Evolutionary conservation across 1,140 invertebrate genomes (phyloP), one percentile per base, ranked within the genome.

Genomic region (Planococcus citri): DNA sequence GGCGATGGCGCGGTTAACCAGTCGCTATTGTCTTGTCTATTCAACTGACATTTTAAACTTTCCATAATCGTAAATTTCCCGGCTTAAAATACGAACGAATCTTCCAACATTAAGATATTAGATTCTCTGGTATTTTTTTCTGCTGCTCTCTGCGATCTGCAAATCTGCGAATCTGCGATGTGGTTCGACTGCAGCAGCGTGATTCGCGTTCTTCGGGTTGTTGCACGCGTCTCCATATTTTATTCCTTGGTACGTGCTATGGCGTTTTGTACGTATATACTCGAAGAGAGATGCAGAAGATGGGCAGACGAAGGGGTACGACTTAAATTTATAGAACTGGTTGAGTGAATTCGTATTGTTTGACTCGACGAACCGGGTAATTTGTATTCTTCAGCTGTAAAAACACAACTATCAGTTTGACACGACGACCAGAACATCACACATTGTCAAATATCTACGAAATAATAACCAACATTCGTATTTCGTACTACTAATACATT

Each of bases 51-150:
- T 64, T 64, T 64, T 25, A 10, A 64, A 64, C 60, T 64, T 64
- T 64, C 60, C 60, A 64, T 64, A 64, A 64, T 64, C 60, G 60
- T 64, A 64, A 64, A 64, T 64, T 64, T 64, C 60, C 60, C 60
- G 21, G 25, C 41, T n/a, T 64, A 64, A 64, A 64, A 64, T 64
- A 64, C 60, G 60, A 25, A 64, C n/a, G n/a, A n/a, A n/a, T n/a
- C n/a, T 25, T 9, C 20, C 14, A 64, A 64, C 60, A 64, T 64
- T 64, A 64, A 64, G 60, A 64, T 64, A 64, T 64, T 64, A 64
- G 25, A 64, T 64, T 64, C 17, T 22, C 17, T 25, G 3, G 10
- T 64, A 3, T 64, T 25, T 27, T 24, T 64, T 25, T 64, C 25
- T 64, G 2, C 17, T 21, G 6, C 21, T 64, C 25, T 64, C 60